Evolutionary conservation across 1,140 invertebrate genomes (phyloP), one percentile per base, ranked within the genome.

Genomic region (Pseudomyrmex flavicornis): DNA sequence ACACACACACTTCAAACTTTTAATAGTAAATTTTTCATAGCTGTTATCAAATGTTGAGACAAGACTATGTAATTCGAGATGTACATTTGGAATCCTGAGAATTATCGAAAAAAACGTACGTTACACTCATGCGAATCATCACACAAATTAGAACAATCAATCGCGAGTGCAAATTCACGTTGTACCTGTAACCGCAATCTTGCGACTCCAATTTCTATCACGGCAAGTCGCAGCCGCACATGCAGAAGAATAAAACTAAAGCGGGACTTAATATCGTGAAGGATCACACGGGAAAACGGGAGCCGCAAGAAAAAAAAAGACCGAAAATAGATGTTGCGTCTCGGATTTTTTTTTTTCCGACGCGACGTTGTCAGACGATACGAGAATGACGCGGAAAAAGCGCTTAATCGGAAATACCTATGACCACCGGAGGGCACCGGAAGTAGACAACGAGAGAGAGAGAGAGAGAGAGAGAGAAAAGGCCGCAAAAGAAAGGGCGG

Each of bases 391-490:
- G 65, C 44, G 26, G 20, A 65, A 68, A 80, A 76, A 65, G 68
- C 44, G 58, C 58, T 88, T 59, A 79, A 84, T 59, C 61, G 75
- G 65, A 62, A 84, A 72, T 84, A 84, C 83, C 35, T 69, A 56
- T 74, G 74, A 79, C 69, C 61, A 44, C 26, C 22, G 26, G 50
- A 2, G 44, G n/a, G 20, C 15, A 46, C n/a, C 44, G 5, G 56
- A 2, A 62, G 17, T 17, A 4, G 17, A 2, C 8, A 22, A 20
- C 7, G 48, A 22, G 22, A 22, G 22, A 22, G 22, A 22, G 22
- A 26, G 22, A 26, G 22, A 26, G 22, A 26, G 26, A 17, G 44
- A 17, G 63, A 22, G 48, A 48, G 1, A 3, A 2, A 35, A 35
- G 22, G 52, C 59, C 17, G 83, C 20, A 26, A 59, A 79, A 50